Evolutionary conservation across 2,113 vertebrate genomes (phyloP).

Genomic region (Suricata suricatta): DNA sequence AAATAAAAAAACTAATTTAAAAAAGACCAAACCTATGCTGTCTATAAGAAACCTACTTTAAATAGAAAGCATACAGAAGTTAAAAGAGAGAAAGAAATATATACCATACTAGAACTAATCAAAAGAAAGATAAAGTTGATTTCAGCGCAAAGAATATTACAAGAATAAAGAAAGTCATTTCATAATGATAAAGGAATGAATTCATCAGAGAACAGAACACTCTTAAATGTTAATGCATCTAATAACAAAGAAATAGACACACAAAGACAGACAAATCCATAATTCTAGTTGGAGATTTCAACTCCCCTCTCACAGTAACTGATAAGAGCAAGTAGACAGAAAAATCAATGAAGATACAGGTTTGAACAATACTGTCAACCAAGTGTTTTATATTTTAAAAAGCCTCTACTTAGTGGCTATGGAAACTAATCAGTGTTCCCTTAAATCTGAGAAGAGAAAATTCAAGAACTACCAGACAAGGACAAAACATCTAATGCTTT

Average conservation of each 20-base stretch:
- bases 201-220: not conserved
- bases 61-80: not conserved
- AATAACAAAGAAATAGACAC: not conserved
- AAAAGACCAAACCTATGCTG: not conserved
- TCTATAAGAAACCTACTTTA: not conserved
- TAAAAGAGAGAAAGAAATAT: not conserved
- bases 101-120: not conserved
- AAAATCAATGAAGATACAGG: not conserved
- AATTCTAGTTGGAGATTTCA: not conserved
- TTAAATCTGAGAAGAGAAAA: constrained; percentile 27
- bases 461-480: constrained; percentile 18
- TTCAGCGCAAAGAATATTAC: not conserved
- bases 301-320: not conserved
- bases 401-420: not conserved
- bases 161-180: constrained; percentile 8
- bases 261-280: not conserved
- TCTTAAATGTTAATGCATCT: not conserved
- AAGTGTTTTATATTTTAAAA: not conserved
- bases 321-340: not conserved
- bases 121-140: not conserved
- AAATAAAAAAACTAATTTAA: not conserved
- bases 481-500: not conserved
- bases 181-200: not conserved
- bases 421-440: not conserved
- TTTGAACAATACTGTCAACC: not conserved